Evolutionary conservation across 2,888 invertebrate genomes (phyloP), one percentile per base, ranked within the genome.

Genomic region (Melinaea marsaeus): DNA sequence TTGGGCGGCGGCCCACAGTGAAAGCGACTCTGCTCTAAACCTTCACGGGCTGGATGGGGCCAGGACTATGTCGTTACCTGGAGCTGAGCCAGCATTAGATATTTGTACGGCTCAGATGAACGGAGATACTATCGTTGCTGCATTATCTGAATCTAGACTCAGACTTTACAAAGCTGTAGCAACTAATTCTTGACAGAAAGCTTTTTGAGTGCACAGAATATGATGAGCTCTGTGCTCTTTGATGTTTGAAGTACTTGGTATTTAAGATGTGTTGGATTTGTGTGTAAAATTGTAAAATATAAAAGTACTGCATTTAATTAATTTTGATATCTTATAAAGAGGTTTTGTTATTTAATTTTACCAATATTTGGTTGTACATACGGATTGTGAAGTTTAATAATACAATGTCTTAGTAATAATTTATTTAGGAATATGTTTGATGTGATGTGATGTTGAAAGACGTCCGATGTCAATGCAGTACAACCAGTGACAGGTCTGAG

Each of bases 1-100:
- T 9, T 91, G 95, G 76, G 92, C 95, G 0, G 94, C 95, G 0
- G 95, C 95, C 0, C 94, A 95, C 74, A 93, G 96, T 65, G 96
- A 96, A 80, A 93, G 94, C 60, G 93, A 91, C n/a, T 92, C 92
- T 4, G 84, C 92, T 11, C 80, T 95, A 35, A 90, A 92, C 57
- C 81, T 95, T 1, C 95, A 95, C 90, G 95, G 94, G 63, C 22
- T 91, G 80, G 76, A 92, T 83, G 80, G 86, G 80, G 65, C 91
- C 77, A 73, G 83, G 58, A 80, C 81, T 0, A 77, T 86, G 74
- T 92, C 91, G 0, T 74, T 95, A 59, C 92, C 94, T 0, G 92
- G 94, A 0, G 90, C 92, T 0, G 94, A 94, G 69, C 91, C 93
- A 0, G 92, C 95, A 9, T 79, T 95, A 35, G 96, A 96, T 74